Conservation (phyloP, 2,797 vertebrate species). For the Lagocephalus sceleratus region DNA sequence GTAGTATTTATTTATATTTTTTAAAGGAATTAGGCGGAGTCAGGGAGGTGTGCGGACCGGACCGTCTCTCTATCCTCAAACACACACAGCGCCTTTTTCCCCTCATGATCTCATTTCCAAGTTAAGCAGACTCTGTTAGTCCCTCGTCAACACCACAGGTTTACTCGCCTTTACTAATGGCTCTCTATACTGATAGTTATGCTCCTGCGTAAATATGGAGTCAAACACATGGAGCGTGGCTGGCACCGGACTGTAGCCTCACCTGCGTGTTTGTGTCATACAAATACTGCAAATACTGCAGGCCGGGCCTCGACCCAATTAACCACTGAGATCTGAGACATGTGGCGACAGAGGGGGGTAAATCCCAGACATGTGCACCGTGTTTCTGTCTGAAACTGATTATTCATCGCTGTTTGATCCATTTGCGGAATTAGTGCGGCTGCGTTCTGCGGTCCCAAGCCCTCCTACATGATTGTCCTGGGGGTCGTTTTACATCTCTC, state of each 20-base stretch:
- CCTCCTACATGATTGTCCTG: no score
- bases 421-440: no score
- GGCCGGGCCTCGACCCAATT: no score
- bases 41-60: conserved; percentile 20
- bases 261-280: conserved; percentile 70
- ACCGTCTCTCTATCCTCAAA: conserved; percentile 54
- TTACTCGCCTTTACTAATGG: conserved; percentile 79
- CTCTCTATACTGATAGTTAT: conserved; percentile 77
- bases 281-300: conserved; percentile 71
- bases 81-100: conserved; percentile 24
- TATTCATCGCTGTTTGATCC: no score
- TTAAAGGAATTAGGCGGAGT: no score
- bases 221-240: conserved; percentile 80
- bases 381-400: no score
- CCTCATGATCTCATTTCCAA: conserved; percentile 77
- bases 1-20: no score
- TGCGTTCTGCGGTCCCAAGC: no score
- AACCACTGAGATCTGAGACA: no score
- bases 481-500: no score
- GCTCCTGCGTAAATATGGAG: conserved; percentile 79
- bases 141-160: conserved; percentile 76
- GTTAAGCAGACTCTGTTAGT: conserved; percentile 77
- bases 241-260: conserved; percentile 61
- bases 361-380: no score
- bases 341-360: no score